phyloP scores from a whole-genome alignment of 64 coral and sea anemone genomes.

The Actinia tenebrosa region DNA sequence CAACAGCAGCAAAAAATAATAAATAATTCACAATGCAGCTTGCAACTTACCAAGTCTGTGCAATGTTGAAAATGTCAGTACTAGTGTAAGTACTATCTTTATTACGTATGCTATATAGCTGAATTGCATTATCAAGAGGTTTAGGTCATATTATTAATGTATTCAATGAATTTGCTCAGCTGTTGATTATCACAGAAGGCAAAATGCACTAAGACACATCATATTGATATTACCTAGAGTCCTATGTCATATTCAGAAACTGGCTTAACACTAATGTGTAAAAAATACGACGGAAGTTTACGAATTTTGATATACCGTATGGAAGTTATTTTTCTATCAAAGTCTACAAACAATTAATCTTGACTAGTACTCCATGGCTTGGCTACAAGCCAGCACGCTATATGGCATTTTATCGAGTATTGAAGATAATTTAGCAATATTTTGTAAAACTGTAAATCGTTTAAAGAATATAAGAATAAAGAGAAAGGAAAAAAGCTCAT shows the following conservation, averaged over 20 bases:
- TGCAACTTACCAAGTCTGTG: too few species aligned
- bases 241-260: neutral
- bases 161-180: neutral
- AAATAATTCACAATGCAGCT: too few species aligned
- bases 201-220: neutral
- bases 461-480: too few species aligned
- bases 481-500: neutral
- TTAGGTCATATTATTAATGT: too few species aligned
- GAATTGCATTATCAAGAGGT: too few species aligned
- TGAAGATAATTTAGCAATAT: too few species aligned
- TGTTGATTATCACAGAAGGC: neutral
- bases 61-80: too few species aligned
- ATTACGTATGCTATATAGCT: too few species aligned
- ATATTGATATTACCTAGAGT: neutral
- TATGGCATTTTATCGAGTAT: too few species aligned
- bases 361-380: neutral
- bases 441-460: too few species aligned
- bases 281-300: neutral
- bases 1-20: too few species aligned
- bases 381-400: neutral
- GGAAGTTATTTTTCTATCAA: neutral
- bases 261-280: neutral
- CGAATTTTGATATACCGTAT: neutral
- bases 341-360: neutral
- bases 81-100: too few species aligned